These are phyloP conservation scores for Drosophila cognata DNA, from an alignment of 2,888 invertebrate species.

Conservation along the genomic window DNA sequence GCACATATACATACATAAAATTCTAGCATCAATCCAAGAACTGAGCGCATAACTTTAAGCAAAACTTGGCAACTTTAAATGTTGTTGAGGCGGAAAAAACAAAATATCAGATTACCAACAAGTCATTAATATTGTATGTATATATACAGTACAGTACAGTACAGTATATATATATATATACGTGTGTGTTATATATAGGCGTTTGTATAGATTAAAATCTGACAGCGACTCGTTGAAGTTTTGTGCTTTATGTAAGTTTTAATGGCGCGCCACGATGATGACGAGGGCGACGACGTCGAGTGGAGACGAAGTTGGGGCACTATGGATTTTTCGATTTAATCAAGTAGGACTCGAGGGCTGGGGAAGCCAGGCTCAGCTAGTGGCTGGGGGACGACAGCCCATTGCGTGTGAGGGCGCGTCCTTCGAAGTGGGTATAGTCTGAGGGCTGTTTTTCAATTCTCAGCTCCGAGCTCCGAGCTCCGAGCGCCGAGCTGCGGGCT, in stretches of 20 bases:
- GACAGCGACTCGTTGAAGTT: constrained; percentile 51
- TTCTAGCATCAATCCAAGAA: not conserved
- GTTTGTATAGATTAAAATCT: constrained; percentile 62
- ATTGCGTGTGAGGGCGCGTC: constrained; percentile 56
- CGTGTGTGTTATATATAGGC: constrained; percentile 6
- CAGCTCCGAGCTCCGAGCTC: not conserved
- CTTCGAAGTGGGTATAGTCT: constrained; percentile 19
- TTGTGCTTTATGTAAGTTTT: constrained; percentile 60
- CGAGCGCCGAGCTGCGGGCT: not conserved
- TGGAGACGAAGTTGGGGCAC: constrained; percentile 4
- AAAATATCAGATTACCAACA: constrained; percentile 5
- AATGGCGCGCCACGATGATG: constrained; percentile 53
- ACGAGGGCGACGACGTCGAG: constrained; percentile 16
- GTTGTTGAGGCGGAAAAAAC: not conserved
- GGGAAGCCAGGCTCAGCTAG: not conserved
- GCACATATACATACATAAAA: not conserved
- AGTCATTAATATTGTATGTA: constrained; percentile 6
- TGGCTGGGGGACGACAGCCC: not conserved
- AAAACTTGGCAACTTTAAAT: constrained; percentile 3
- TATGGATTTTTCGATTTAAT: constrained; percentile 64
- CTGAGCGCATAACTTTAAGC: not conserved
- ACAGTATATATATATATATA: constrained; percentile 1
- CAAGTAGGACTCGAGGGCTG: constrained; percentile 27
- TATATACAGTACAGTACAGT: not conserved
- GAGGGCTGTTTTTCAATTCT: not conserved